These are phyloP conservation scores for Trisateles emortualis DNA, from an alignment of 2,888 invertebrate species.

Conservation along the genomic window DNA sequence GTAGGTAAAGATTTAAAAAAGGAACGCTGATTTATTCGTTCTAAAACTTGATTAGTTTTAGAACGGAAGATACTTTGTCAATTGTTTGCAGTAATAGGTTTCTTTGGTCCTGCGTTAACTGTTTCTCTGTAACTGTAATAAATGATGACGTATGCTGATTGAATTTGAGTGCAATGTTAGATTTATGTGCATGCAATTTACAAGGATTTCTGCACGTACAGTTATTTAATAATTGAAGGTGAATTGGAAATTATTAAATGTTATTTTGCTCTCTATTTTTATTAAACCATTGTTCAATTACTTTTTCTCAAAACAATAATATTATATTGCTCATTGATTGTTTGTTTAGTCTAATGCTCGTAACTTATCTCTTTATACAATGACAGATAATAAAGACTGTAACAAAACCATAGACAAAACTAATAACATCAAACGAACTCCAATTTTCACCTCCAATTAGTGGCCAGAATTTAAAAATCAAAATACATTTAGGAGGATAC, in stretches of 20 bases:
- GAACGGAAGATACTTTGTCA: conserved; percentile 9
- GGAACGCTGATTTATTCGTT: conserved; percentile 36
- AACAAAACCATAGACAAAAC: no score
- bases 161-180: conserved; percentile 1
- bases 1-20: conserved; percentile 9
- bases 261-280: no score
- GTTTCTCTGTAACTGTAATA: conserved; percentile 5
- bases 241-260: neutral
- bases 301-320: no score
- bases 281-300: no score
- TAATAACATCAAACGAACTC: no score
- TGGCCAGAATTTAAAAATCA: neutral
- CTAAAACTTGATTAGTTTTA: neutral
- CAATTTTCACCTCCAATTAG: neutral
- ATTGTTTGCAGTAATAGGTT: conserved; percentile 15
- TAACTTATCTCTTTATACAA: no score
- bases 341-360: no score
- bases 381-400: no score
- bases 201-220: neutral
- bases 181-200: conserved; percentile 8
- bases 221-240: conserved; percentile 3
- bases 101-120: conserved; percentile 12
- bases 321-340: no score
- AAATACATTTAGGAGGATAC: neutral
- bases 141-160: conserved; percentile 4